Percentiles rank a stretch among this genome's conserved stretches.
These are phyloP conservation scores for Pelodiscus sinensis DNA, from an alignment of 2,113 vertebrate genomes.

Conservation along the genomic window DNA sequence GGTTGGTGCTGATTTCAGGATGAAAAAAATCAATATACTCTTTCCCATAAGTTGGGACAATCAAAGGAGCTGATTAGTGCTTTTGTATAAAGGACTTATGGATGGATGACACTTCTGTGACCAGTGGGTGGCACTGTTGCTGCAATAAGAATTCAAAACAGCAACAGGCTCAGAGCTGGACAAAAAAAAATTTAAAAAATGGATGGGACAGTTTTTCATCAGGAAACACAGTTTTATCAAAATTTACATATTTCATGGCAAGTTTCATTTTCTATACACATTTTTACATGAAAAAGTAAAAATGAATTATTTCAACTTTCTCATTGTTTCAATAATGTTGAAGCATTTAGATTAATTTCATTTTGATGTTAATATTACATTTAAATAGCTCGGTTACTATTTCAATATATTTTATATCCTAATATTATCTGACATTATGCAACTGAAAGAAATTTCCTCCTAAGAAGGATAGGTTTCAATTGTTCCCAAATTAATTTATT, in stretches of 20 bases:
- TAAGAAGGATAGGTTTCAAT: background rate
- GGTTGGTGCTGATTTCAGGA: background rate
- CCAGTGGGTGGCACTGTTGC: slow-evolving; percentile 63
- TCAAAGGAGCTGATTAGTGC: background rate
- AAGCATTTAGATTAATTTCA: slow-evolving; percentile 3
- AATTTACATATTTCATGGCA: slow-evolving; percentile 50
- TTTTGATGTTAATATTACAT: background rate
- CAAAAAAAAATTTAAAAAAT: background rate
- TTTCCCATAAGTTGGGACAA: background rate
- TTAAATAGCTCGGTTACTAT: background rate
- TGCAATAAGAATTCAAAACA: slow-evolving; percentile 32
- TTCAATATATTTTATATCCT: background rate
- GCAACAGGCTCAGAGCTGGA: background rate
- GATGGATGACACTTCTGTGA: accelerated
- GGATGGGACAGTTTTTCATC: slow-evolving; percentile 57
- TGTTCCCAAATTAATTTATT: background rate
- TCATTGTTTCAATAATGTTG: background rate
- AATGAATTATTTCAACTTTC: slow-evolving; percentile 32
- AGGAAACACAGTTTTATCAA: slow-evolving; percentile 29
- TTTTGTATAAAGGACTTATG: background rate
- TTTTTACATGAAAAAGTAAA: slow-evolving; percentile 10
- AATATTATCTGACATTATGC: background rate
- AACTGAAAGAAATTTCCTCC: background rate
- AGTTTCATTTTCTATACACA: slow-evolving; percentile 21
- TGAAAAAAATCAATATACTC: background rate